phyloP scores from a whole-genome alignment of 2,797 vertebrate species.

The Acipenser oxyrinchus region DNA sequence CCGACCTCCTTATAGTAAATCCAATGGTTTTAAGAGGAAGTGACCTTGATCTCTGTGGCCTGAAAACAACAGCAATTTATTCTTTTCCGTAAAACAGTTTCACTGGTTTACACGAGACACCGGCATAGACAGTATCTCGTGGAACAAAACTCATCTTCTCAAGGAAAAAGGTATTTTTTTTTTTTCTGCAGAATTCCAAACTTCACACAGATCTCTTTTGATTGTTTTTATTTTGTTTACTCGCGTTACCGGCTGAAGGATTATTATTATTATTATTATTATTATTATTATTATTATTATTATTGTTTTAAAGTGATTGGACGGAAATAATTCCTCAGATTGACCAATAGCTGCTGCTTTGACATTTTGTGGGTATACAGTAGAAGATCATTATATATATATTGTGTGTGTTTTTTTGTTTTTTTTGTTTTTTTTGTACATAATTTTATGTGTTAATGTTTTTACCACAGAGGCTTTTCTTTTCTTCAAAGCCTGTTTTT shows the following conservation, averaged over 20 bases:
- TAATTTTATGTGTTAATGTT: constrained; percentile 63
- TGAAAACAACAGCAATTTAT: constrained; percentile 51
- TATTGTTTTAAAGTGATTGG: constrained; percentile 37
- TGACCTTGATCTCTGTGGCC: constrained; percentile 60
- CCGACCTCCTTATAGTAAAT: constrained; percentile 16
- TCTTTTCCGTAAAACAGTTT: constrained; percentile 48
- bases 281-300: neutral
- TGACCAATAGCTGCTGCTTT: constrained; percentile 96
- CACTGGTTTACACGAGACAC: constrained; percentile 14
- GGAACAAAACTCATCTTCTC: constrained; percentile 57
- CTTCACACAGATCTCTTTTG: constrained; percentile 43
- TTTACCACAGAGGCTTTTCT: constrained; percentile 57
- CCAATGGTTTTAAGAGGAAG: constrained; percentile 55
- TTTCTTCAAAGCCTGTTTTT: constrained; percentile 55
- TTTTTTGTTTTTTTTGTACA: constrained; percentile 65
- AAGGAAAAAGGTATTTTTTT: constrained; percentile 51
- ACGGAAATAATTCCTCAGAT: constrained; percentile 72
- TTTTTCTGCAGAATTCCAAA: constrained; percentile 60
- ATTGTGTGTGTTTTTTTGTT: constrained; percentile 45
- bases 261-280: constrained; percentile 45
- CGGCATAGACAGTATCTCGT: constrained; percentile 41
- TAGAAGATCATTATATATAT: constrained; percentile 46
- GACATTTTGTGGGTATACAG: constrained; percentile 54
- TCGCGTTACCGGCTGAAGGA: constrained; percentile 67
- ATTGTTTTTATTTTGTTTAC: constrained; percentile 46